These are phyloP conservation scores for Ascaphus truei DNA, from an alignment of 2,113 vertebrate species.

Conservation along the genomic window DNA sequence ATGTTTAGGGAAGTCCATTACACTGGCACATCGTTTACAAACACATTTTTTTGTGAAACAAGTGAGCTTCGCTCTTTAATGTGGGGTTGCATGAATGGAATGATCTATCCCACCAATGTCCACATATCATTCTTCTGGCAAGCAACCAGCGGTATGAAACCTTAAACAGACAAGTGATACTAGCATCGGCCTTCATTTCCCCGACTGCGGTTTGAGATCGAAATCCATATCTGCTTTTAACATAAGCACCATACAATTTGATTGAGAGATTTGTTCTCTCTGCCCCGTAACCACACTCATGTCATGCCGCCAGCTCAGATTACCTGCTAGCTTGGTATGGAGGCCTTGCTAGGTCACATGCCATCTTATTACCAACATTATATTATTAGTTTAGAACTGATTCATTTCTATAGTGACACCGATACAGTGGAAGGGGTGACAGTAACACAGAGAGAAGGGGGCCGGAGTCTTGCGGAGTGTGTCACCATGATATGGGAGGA, in stretches of 20 bases:
- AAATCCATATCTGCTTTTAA: slow-evolving; percentile 16
- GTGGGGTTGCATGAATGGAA: background rate
- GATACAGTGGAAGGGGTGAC: too few relatives aligned
- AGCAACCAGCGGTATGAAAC: background rate
- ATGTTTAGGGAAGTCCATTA: too few relatives aligned
- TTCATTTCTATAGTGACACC: too few relatives aligned
- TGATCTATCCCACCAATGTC: background rate
- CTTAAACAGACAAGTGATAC: background rate
- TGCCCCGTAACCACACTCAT: background rate
- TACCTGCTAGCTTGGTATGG: background rate
- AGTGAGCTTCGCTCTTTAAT: background rate
- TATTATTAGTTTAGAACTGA: too few relatives aligned
- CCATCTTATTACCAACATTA: too few relatives aligned
- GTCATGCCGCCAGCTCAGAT: background rate
- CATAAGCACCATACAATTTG: slow-evolving; percentile 16
- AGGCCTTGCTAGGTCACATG: too few relatives aligned
- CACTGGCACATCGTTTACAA: background rate
- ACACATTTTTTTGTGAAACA: background rate
- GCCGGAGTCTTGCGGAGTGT: too few relatives aligned
- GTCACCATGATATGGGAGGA: too few relatives aligned
- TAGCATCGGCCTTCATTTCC: background rate
- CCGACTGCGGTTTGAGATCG: slow-evolving; percentile 6
- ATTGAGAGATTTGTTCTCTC: background rate
- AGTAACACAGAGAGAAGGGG: too few relatives aligned
- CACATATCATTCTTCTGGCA: background rate